These are phyloP conservation scores for Ostrea denselamellosa DNA, from an alignment of 1,140 invertebrate genomes.

Conservation along the genomic window DNA sequence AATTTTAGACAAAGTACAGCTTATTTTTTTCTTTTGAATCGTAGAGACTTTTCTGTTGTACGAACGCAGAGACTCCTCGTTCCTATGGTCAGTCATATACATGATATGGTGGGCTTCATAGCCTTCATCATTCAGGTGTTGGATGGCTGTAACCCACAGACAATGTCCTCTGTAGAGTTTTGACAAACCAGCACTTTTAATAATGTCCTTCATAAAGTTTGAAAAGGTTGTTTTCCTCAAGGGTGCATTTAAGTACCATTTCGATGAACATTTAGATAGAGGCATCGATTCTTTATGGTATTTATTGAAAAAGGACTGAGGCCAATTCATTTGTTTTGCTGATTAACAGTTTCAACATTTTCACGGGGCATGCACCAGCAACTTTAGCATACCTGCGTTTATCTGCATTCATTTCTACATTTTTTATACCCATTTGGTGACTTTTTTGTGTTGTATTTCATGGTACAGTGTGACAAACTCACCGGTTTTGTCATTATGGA, in stretches of 20 bases:
- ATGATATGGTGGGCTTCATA: conserved; percentile 46
- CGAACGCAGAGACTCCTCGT: not conserved
- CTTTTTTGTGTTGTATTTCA: too few relatives aligned
- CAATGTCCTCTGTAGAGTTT: conserved; percentile 22
- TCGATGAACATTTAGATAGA: not conserved
- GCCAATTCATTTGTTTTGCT: conserved; percentile 35
- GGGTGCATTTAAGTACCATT: too few relatives aligned
- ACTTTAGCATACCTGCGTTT: conserved; percentile 36
- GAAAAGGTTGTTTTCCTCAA: too few relatives aligned
- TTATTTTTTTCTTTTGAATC: conserved; percentile 2
- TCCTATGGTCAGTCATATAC: conserved; percentile 45
- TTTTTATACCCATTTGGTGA: too few relatives aligned
- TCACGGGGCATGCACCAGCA: conserved; percentile 33
- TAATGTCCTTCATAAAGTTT: too few relatives aligned
- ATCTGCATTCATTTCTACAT: too few relatives aligned
- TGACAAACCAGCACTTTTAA: too few relatives aligned
- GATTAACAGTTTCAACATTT: conserved; percentile 40
- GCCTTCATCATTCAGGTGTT: conserved; percentile 41
- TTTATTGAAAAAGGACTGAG: conserved; percentile 40
- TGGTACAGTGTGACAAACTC: too few relatives aligned
- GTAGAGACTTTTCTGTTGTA: conserved; percentile 18
- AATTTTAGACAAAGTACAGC: not conserved
- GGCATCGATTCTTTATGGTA: conserved; percentile 14
- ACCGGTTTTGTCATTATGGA: too few relatives aligned
- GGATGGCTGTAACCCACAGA: conserved; percentile 42